Evolutionary conservation across 1,140 invertebrate species (phyloP), one percentile per base, ranked within the genome.

Genomic region (Zaprionus africanus): DNA sequence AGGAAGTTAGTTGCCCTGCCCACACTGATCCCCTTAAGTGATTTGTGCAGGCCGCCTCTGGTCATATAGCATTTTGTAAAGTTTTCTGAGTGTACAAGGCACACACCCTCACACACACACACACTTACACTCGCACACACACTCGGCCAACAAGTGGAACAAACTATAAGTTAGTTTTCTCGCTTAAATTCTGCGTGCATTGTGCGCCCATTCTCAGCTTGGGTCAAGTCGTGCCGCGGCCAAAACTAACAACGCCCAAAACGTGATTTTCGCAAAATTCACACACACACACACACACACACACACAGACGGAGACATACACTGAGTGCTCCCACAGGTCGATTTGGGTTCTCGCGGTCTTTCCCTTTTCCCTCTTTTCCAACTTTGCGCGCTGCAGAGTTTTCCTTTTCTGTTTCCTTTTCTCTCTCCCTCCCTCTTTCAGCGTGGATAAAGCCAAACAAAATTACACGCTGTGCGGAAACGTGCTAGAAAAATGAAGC

Each of bases 401-500:
- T 34, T 34, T 34, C 9, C 9, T 34, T 11, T 34, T 34, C 9
- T 34, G 31, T 34, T 34, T 34, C 9, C n/a, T 24, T 15, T 31
- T 6, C 24, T 26, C 15, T 22, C 15, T 43, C 36, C n/a, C 36
- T n/a, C n/a, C 5, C 58, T 12, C 19, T 7, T 19, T 1, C 38
- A 59, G n/a, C 69, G 56, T 22, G 74, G 74, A 85, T 74, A 81
- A 85, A 84, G 80, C 74, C 82, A 81, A 84, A 84, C 82, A 81
- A 84, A 84, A 84, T 84, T 84, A 84, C 82, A 86, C 82, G 82
- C 70, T 85, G 82, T 85, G 78, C 82, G 82, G 65, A 85, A 85
- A 85, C 82, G 82, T 85, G 82, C 82, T 85, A 85, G 78, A 85
- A 85, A 85, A 85, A 81, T 85, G 82, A 85, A 85, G 82, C 82